Conservation (phyloP, 2,797 vertebrate species). For the Coendou prehensilis region DNA sequence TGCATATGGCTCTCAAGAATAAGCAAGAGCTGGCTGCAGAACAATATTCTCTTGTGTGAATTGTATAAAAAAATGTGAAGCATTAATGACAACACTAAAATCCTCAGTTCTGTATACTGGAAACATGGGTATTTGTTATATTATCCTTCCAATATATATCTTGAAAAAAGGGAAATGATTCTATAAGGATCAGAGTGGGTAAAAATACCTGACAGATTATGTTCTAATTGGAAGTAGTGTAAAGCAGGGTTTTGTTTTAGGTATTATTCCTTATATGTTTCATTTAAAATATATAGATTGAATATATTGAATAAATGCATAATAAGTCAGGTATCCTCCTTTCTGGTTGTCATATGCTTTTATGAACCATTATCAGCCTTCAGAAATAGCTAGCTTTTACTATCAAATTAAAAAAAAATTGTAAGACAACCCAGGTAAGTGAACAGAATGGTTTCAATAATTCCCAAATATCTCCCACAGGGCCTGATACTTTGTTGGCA, state of each 20-base stretch:
- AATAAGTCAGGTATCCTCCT: slow-evolving; percentile 1
- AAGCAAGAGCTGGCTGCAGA: neutral
- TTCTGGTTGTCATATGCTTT: neutral
- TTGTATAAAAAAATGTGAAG: neutral
- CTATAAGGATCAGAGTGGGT: slow-evolving; percentile 38
- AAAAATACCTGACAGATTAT: slow-evolving; percentile 63
- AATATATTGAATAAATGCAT: slow-evolving; percentile 29
- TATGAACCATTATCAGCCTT: slow-evolving; percentile 51
- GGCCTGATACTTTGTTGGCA: slow-evolving; percentile 53
- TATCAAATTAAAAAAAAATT: slow-evolving; percentile 17
- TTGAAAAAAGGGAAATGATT: slow-evolving; percentile 43
- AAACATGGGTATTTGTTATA: slow-evolving; percentile 31
- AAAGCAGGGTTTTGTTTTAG: slow-evolving; percentile 17
- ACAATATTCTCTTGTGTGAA: neutral
- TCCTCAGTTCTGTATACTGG: slow-evolving; percentile 13
- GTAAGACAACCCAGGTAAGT: slow-evolving; percentile 11
- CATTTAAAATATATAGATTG: slow-evolving; percentile 33
- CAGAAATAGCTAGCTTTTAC: slow-evolving; percentile 49
- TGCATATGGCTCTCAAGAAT: slow-evolving; percentile 7
- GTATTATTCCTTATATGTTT: neutral
- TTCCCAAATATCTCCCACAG: slow-evolving; percentile 41
- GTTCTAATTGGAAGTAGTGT: slow-evolving; percentile 29
- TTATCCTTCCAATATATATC: slow-evolving; percentile 48
- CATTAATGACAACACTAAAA: slow-evolving; percentile 38
- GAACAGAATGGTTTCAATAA: slow-evolving; percentile 37